phyloP scores from a whole-genome alignment of 2,888 invertebrate genomes.

The Cephus rjabovi region DNA sequence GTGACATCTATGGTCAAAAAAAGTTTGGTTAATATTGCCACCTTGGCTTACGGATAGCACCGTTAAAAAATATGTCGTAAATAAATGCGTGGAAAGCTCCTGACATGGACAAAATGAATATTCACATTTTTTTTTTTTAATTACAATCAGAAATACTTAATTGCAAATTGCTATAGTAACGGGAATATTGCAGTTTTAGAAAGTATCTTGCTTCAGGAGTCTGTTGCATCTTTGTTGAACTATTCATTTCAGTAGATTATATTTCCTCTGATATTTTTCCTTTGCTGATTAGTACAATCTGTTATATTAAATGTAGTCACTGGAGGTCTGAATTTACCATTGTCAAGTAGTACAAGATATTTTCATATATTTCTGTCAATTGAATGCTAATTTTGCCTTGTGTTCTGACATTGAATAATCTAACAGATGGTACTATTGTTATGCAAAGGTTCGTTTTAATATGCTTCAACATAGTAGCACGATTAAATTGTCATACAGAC shows the following conservation, averaged over 20 bases:
- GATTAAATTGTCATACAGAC: background rate
- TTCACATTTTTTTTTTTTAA: background rate
- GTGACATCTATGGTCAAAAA: constrained; percentile 43
- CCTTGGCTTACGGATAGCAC: constrained; percentile 57
- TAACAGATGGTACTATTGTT: constrained; percentile 2
- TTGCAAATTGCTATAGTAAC: background rate
- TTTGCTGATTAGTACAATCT: background rate
- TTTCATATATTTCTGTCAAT: background rate
- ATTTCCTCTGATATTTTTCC: background rate
- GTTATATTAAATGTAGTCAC: background rate
- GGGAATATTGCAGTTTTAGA: background rate
- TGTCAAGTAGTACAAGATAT: background rate
- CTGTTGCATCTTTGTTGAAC: background rate
- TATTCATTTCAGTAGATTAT: background rate
- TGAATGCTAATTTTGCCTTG: background rate
- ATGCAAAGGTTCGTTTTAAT: background rate
- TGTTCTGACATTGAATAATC: constrained; percentile 1
- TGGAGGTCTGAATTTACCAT: background rate
- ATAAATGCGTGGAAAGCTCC: constrained; percentile 21
- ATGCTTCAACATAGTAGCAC: background rate
- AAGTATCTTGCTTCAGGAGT: background rate
- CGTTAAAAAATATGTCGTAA: constrained; percentile 42
- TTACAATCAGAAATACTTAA: background rate
- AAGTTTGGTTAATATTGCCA: constrained; percentile 67
- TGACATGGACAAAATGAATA: background rate